Evolutionary conservation across 2,797 vertebrate species (phyloP), one percentile per base, ranked within the genome.

Genomic region (Helicolenus hilgendorfi): DNA sequence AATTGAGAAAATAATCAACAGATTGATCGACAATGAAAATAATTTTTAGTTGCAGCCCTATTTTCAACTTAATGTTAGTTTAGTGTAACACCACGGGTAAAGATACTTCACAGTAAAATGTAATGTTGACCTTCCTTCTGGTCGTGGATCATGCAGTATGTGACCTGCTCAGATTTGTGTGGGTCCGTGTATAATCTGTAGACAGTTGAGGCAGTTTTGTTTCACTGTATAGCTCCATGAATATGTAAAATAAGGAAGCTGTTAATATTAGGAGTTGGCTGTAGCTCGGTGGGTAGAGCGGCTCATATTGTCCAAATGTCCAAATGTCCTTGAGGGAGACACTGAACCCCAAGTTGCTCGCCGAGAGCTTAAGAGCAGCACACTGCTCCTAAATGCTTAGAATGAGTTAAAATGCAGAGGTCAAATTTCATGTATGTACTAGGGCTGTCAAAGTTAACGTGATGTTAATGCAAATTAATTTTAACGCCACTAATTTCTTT

Each of bases 391-490:
- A 18, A 45, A 45, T 45, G 1, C 41, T 45, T 45, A 45, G 14
- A 2, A 45, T 18, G 15, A 15, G 41, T 18, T 45, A 18, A 45
- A 29, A 18, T 45, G 41, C 41, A 45, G 15, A 18, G 15, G 41
- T 45, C 41, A 45, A 45, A 45, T 45, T 45, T 18, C 41, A 45
- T 45, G 15, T 45, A 45, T 45, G 41, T 45, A 45, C 41, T 45
- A 45, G 0, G 15, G 41, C 41, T 45, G 41, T 45, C 41, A 45
- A 45, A 45, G 41, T 45, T 18, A 45, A 45, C 15, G 15, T 45
- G 41, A 45, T 45, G 0, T 0, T 45, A 18, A 18, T 6, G 1
- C 41, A 45, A 45, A 18, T 45, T 3, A 0, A 45, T 6, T 45
- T 45, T 45, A 18, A 45, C 41, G 2, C 6, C 41, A 45, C 41